Evolutionary conservation across 2,113 vertebrate genomes (phyloP), one percentile per base, ranked within the genome.

Genomic region (Stegastes partitus): DNA sequence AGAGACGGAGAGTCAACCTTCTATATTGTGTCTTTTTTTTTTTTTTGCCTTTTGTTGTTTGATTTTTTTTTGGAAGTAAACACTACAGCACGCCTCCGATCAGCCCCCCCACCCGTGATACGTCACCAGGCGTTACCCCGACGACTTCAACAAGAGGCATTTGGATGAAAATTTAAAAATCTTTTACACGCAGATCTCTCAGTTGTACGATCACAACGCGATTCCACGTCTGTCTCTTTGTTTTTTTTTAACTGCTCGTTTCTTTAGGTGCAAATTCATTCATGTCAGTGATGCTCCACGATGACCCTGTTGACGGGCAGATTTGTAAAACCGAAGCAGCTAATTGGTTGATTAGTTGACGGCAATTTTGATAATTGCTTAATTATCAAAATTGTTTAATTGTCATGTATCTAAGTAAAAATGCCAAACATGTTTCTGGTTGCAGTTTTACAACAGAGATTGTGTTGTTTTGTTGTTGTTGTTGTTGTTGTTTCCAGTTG

Each of bases 1-100:
- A 56, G 64, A 86, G 53, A 79, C 67, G 62, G 18, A 82, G 81
- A 77, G 78, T 73, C 78, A 87, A 61, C 25, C 78, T 69, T 21
- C 28, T 50, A n/a, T 51, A 74, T 75, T 72, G 69, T 84, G 79
- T 84, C 31, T 39, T 74, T 68, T 84, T 56, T 74, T 55, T 19
- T 69, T 19, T 25, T 14, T 74, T 62, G 11, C 74, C 58, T 19
- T 69, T 19, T 25, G 14, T 74, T 62, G 11, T 42, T 53, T 62
- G 11, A 37, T 53, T 56, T 25, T 58, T 14, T 77, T 59, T 16
- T 31, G 45, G 26, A 69, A 63, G 76, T 42, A 54, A 55, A 74
- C 57, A 25, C 25, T 3, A 56, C 55, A 16, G 19, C 22, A 11
- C 4, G 50, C 44, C 16, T 62, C 50, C 31, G 57, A 3, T 6